A percentile compares a stretch with the other conserved stretches of the same genome.
phyloP scores from a whole-genome alignment of 2,888 invertebrate genomes.

The Phengaris arion region DNA sequence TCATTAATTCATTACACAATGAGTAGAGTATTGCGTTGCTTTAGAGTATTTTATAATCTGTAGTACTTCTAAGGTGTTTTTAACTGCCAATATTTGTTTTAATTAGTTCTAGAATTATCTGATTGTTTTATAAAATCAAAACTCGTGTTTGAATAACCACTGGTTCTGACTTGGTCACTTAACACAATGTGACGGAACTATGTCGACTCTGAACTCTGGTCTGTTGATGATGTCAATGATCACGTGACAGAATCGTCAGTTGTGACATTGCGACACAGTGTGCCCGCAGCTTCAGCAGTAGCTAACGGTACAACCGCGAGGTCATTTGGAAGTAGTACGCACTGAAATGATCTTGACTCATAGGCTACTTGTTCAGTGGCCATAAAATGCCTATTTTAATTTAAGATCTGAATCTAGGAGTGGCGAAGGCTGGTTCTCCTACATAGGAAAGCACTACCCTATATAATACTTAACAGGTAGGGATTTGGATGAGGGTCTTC shows the following conservation, averaged over 20 bases:
- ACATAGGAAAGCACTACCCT: too few species aligned
- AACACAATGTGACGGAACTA: background rate
- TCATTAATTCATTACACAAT: background rate
- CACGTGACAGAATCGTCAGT: background rate
- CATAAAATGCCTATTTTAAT: too few species aligned
- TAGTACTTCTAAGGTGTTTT: too few species aligned
- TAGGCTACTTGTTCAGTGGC: background rate
- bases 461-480: too few species aligned
- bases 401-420: too few species aligned
- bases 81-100: too few species aligned
- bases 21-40: background rate
- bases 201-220: background rate
- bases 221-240: background rate
- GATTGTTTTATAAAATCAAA: too few species aligned
- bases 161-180: background rate
- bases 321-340: conserved; percentile 3
- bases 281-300: conserved; percentile 6
- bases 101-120: too few species aligned
- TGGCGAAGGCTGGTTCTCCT: too few species aligned
- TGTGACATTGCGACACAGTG: background rate
- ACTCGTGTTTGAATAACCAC: too few species aligned
- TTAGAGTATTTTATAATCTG: too few species aligned
- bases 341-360: conserved; percentile 1
- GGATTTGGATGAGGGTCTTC: too few species aligned
- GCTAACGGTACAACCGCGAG: conserved; percentile 1